phyloP scores from a whole-genome alignment of 1,140 invertebrate species.

The Bemisia tabaci region DNA sequence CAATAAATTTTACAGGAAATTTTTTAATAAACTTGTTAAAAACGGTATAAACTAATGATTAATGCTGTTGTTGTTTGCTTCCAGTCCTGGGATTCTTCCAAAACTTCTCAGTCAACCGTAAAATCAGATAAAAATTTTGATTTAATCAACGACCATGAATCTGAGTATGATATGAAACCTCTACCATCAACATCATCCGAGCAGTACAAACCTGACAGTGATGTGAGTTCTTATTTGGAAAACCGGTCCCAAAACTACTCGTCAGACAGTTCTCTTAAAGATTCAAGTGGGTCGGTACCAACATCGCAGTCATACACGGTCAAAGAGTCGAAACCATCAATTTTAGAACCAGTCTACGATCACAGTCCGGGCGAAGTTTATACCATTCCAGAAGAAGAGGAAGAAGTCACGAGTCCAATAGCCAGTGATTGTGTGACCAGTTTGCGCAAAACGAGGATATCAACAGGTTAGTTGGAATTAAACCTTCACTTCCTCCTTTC shows the following conservation, averaged over 20 bases:
- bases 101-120: neutral
- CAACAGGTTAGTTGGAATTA: neutral
- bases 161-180: neutral
- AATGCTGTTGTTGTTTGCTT: too few relatives aligned
- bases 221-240: neutral
- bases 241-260: neutral
- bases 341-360: conserved; percentile 30
- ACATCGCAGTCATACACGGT: neutral
- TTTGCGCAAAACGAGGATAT: conserved; percentile 27
- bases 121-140: neutral
- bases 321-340: neutral
- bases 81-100: neutral
- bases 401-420: conserved; percentile 37
- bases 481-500: neutral
- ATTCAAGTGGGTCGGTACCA: neutral
- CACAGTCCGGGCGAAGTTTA: conserved; percentile 38
- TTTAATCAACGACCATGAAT: neutral
- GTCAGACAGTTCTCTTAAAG: neutral
- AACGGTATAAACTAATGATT: too few relatives aligned
- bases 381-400: conserved; percentile 40
- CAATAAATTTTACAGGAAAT: too few relatives aligned
- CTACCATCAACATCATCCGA: neutral
- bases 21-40: too few relatives aligned
- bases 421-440: conserved; percentile 34
- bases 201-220: neutral